These are phyloP conservation scores for Ryuthela nishihirai DNA, from an alignment of 2,888 invertebrate genomes.

Conservation along the genomic window DNA sequence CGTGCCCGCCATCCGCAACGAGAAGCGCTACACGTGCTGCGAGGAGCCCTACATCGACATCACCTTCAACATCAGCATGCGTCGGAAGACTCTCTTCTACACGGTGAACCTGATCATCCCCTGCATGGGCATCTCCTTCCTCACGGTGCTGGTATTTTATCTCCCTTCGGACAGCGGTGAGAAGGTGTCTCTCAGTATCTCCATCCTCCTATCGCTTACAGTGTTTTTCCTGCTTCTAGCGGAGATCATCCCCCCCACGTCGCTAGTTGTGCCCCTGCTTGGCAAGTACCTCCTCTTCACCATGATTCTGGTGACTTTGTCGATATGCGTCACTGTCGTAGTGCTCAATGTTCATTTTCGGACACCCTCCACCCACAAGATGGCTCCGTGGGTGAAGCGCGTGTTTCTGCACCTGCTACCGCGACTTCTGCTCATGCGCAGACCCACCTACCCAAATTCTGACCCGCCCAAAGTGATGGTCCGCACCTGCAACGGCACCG, in stretches of 20 bases:
- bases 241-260: conserved; percentile 43
- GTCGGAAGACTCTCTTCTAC: conserved; percentile 91
- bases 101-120: conserved; percentile 93
- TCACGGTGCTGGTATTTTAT: conserved; percentile 91
- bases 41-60: conserved; percentile 93
- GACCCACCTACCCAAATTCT: conserved; percentile 67
- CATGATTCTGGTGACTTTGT: conserved; percentile 44
- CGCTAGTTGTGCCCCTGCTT: conserved; percentile 42
- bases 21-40: conserved; percentile 92
- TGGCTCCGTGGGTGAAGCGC: conserved; percentile 80
- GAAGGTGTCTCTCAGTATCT: conserved; percentile 84
- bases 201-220: conserved; percentile 56
- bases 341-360: conserved; percentile 44
- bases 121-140: conserved; percentile 83
- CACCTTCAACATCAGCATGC: conserved; percentile 93
- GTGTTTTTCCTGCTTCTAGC: conserved; percentile 56
- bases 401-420: conserved; percentile 92
- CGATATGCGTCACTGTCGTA: conserved; percentile 44
- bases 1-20: conserved; percentile 87
- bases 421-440: conserved; percentile 80
- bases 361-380: conserved; percentile 42
- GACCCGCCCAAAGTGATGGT: conserved; percentile 40
- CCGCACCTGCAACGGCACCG: conserved; percentile 51
- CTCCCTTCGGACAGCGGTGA: conserved; percentile 94
- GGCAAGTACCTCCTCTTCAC: conserved; percentile 45